Percentiles rank a stretch among this genome's conserved stretches.
Evolutionary conservation across 1,140 invertebrate genomes (phyloP).

Genomic region (Drosophila rufa): DNA sequence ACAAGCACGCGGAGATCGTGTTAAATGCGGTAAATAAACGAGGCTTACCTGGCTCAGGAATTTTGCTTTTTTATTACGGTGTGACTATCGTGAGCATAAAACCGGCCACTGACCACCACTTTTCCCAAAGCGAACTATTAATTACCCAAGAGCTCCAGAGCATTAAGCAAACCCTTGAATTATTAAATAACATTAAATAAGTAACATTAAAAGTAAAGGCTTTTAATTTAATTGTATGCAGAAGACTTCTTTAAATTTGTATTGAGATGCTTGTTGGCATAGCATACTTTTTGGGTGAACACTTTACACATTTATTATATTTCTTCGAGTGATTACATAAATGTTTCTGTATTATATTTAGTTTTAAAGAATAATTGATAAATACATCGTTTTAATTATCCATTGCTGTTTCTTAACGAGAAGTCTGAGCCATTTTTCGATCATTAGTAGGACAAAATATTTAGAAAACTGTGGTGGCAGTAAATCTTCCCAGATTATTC

Average conservation of each 20-base stretch:
- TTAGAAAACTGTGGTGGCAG: too few relatives aligned
- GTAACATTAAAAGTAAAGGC: background rate
- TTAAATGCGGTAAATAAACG: conserved; percentile 75
- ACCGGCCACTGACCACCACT: conserved; percentile 24
- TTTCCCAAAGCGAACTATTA: background rate
- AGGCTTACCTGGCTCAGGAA: conserved; percentile 49
- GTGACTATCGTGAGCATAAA: conserved; percentile 26
- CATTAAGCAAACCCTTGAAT: conserved; percentile 9
- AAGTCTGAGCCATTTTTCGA: too few relatives aligned
- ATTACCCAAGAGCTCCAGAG: conserved; percentile 1
- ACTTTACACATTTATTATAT: background rate
- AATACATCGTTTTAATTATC: too few relatives aligned
- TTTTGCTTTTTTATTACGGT: conserved; percentile 39
- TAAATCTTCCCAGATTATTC: too few relatives aligned
- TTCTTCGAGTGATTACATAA: too few relatives aligned
- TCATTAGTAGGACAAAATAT: too few relatives aligned
- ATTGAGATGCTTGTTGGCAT: background rate
- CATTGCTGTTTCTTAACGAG: too few relatives aligned
- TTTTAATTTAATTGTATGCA: background rate
- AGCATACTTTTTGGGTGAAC: conserved; percentile 70
- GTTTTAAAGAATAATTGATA: too few relatives aligned
- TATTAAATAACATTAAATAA: conserved; percentile 7
- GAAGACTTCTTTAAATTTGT: background rate
- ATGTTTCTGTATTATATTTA: too few relatives aligned
- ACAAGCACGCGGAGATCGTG: conserved; percentile 53